Base-by-base conservation (phyloP, 1,140 invertebrate genomes). In the Drosophila mauritiana region DNA sequence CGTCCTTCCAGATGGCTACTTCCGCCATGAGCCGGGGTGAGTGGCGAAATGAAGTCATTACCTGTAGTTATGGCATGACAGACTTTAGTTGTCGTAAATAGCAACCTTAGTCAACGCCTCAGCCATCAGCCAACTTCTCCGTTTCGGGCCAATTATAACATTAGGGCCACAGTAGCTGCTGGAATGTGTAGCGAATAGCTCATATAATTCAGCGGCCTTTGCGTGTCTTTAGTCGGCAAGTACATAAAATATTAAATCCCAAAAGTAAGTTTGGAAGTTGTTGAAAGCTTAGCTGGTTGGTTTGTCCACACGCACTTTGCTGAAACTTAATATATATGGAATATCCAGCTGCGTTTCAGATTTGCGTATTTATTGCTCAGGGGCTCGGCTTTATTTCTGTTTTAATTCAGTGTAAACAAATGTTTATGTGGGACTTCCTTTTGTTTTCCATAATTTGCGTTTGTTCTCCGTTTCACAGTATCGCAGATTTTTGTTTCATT, bases 291-390 rank as follows among this genome's bases (percentile, higher is more conserved):
- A 56, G 55, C 63, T 76, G 80, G 59, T 49, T 76, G 80, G 59
- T 49, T 49, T 59, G 37, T 39, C n/a, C 20, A 43, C 64, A 68
- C 46, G 39, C 37, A 80, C 78, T 70, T 70, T 46, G 42, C 56
- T 34, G 59, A 59, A 45, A 34, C 11, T 34, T 56, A 62, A 82
- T 55, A 67, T 63, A 70, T 52, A 25, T 13, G 54, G 55, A 53
- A 31, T 59, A 63, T 88, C 83, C 67, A 67, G 83, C 20, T 70
- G 83, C 52, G 83, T 53, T 88, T 73, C 58, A 52, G 74, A 79
- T 88, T 88, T 88, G 83, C 74, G 74, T 88, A 82, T 83, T 86
- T 83, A 88, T 88, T 73, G 83, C 70, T 63, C 45, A 25, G 53
- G 64, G 80, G 61, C 61, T 59, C 53, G 48, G 59, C 40, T 51